Base-by-base conservation (phyloP, 2,888 invertebrate species). In the Uropetala carovei region DNA sequence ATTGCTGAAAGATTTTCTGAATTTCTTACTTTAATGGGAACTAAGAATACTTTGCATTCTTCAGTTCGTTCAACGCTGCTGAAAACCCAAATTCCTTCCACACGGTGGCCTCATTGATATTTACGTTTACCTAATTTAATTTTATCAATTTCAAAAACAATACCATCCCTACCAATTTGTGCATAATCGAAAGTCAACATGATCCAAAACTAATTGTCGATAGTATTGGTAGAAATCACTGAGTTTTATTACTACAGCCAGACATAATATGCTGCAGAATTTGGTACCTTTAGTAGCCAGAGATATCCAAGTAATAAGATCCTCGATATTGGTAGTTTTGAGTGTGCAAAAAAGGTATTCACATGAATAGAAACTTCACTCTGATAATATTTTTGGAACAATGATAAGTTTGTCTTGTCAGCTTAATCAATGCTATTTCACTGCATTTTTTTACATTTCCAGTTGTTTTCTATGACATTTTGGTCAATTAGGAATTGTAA, bases 181-280 rank as follows among this genome's bases (percentile, higher is more conserved):
- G 27, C 75, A 27, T 75, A n/a, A 22, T 75, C 22, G n/a, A 75
- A 75, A 75, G 4, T 75, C 75, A n/a, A 75, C 7, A 75, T 75
- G 75, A 75, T 75, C 27, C 9, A 27, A 75, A n/a, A 75, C 75
- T 27, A 75, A 75, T 75, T 75, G n/a, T 27, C 75, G n/a, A 75
- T 22, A 75, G 27, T 75, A 75, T 27, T 75, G 22, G 27, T 75
- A 75, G n/a, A 75, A 22, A 27, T 75, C 75, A 22, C 22, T 22
- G 27, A 75, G 75, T 75, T 10, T 75, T n/a, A 75, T n/a, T 22
- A 75, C 75, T 75, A 27, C 75, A 75, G 27, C 75, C 75, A n/a
- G 75, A 10, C 75, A 75, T 4, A 75, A n/a, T 75, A 8, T 22
- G 75, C 75, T 0, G 75, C n/a, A 0, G 75, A 75, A n/a, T 22